Base-by-base conservation (phyloP, 2,888 invertebrate genomes). In the Venustoraphidia nigricollis region DNA sequence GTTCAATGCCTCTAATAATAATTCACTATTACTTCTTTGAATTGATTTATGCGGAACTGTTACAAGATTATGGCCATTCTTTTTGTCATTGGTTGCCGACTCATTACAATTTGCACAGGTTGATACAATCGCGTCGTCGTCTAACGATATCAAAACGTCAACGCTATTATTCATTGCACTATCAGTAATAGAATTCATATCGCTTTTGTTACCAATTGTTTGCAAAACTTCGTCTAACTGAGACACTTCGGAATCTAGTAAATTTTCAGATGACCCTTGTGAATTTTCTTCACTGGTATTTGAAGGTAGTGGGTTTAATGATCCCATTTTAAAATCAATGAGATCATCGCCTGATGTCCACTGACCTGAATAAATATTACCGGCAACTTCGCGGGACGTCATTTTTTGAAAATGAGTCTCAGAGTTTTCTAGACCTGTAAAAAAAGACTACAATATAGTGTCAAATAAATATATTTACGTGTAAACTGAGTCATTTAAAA, bases 171-270 rank as follows among this genome's bases (percentile, higher is more conserved):
- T 50, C 8, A 43, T 11, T 35, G 43, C 40, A 44, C 50, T 50
- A 34, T 46, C 44, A 10, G 45, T 48, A 27, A 36, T 14, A 10
- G 41, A 36, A 39, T 49, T 49, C 46, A 37, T 43, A 43, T 10
- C 51, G 39, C 34, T 48, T 14, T 53, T 50, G 42, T 53, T 53
- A 9, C 59, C 56, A 37, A 37, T 27, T 2, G 55, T 61, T 54
- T 64, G 62, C 9, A 66, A 53, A 49, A 62, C 63, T 53, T 64
- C 58, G 52, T 65, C 65, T 27, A 66, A 53, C 36, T 60, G 54
- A 13, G 63, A 62, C 10, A 66, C 54, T 54, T 66, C 66, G 1
- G 65, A 60, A 49, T 66, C 66, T 39, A 66, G 53, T 1, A 66
- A 57, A 52, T 63, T 63, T 51, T 63, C 60, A 27, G 27, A 27